phyloP scores from a whole-genome alignment of 2,113 vertebrate genomes.

The Pyrgilauda ruficollis region DNA sequence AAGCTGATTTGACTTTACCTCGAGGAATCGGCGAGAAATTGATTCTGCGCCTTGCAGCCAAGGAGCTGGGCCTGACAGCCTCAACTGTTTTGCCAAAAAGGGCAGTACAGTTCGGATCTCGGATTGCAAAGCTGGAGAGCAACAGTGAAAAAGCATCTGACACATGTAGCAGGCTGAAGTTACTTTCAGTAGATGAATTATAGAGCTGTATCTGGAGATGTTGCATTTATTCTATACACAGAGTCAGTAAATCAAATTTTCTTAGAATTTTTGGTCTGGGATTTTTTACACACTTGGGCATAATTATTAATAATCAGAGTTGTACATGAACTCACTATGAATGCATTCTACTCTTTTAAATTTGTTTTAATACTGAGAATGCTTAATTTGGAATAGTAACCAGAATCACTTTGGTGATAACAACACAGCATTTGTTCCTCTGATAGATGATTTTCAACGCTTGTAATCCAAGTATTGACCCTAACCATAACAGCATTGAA shows the following conservation, averaged over 20 bases:
- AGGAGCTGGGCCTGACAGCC: slow-evolving; percentile 78
- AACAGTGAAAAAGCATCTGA: slow-evolving; percentile 86
- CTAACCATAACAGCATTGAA: not conserved
- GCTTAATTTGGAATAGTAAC: not conserved
- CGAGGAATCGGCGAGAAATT: slow-evolving; percentile 92
- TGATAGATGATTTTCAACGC: not conserved
- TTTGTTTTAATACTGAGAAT: not conserved
- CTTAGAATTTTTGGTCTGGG: not conserved
- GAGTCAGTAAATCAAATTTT: not conserved
- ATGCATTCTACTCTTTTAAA: rapidly evolving
- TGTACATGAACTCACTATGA: not conserved
- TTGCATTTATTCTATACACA: not conserved
- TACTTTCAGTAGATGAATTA: not conserved
- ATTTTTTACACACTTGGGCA: not conserved
- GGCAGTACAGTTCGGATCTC: slow-evolving; percentile 94
- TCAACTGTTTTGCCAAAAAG: slow-evolving; percentile 86
- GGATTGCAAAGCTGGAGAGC: slow-evolving; percentile 93
- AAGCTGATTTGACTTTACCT: slow-evolving; percentile 85
- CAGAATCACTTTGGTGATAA: not conserved
- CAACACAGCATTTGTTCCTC: not conserved
- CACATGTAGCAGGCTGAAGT: slow-evolving; percentile 82
- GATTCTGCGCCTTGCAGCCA: slow-evolving; percentile 82
- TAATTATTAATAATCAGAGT: not conserved
- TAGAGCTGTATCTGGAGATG: not conserved
- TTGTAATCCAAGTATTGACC: not conserved